Conservation (phyloP, 1,140 invertebrate species). For the Pseudachorutes palmiensis region DNA sequence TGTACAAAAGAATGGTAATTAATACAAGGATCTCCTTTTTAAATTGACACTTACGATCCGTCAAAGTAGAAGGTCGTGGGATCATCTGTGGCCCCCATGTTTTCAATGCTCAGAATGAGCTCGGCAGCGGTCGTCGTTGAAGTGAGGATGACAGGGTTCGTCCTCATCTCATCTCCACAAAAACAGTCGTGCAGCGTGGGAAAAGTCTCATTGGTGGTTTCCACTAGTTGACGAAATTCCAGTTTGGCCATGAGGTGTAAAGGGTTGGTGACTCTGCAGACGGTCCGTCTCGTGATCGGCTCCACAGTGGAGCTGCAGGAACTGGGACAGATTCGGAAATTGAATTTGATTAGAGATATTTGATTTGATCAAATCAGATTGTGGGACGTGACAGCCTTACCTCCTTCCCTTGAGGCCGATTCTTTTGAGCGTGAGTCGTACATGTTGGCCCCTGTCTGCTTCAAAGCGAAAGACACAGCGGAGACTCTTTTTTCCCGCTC, state of each 20-base stretch:
- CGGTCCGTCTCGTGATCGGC: neutral
- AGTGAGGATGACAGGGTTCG: neutral
- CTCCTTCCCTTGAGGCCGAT: conserved; percentile 3
- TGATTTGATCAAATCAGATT: too few relatives aligned
- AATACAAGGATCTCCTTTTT: neutral
- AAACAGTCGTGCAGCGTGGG: neutral
- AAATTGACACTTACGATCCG: neutral
- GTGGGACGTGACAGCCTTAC: neutral
- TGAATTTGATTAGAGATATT: neutral
- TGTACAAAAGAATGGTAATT: neutral
- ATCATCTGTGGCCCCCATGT: conserved; percentile 5
- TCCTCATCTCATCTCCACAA: neutral
- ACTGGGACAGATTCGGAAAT: neutral
- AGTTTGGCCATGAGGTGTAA: neutral
- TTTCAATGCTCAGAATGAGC: neutral
- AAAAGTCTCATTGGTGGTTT: neutral
- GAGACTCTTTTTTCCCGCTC: neutral
- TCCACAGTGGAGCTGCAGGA: conserved; percentile 1
- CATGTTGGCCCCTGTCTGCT: conserved; percentile 5
- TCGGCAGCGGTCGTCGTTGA: neutral
- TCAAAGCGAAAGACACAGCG: neutral
- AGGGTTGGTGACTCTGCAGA: neutral
- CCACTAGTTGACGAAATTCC: conserved; percentile 1
- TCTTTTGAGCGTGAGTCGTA: neutral
- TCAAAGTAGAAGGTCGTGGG: neutral